Evolutionary conservation across 2,113 vertebrate species (phyloP).

Genomic region (Pardalotus punctatus): DNA sequence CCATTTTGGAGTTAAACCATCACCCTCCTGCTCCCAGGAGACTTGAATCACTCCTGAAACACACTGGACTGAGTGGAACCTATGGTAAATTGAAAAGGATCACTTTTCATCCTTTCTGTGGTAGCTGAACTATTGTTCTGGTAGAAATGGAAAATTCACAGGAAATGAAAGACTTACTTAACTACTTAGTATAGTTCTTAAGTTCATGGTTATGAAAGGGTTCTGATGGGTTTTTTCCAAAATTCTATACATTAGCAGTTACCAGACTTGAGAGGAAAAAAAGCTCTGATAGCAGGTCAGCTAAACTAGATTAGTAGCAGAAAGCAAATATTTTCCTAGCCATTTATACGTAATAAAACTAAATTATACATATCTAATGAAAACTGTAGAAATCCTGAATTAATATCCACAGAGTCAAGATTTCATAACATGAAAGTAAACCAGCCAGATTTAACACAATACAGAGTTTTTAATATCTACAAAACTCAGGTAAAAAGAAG

Average conservation of each 20-base stretch:
- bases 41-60: background rate
- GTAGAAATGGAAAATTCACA: background rate
- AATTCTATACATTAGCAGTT: background rate
- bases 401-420: background rate
- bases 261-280: background rate
- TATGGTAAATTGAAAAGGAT: background rate
- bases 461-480: background rate
- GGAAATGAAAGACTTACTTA: background rate
- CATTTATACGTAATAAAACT: background rate
- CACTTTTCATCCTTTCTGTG: background rate
- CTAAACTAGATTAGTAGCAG: background rate
- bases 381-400: background rate
- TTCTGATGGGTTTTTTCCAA: background rate
- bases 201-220: background rate
- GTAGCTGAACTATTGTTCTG: background rate
- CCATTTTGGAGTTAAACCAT: background rate
- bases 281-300: background rate
- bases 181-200: background rate
- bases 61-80: background rate
- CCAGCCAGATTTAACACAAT: background rate
- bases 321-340: background rate
- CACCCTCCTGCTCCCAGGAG: background rate
- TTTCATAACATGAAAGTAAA: background rate
- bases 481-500: background rate
- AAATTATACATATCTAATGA: background rate